Conservation (phyloP, 2,888 invertebrate genomes). For the Diaprepes abbreviatus region DNA sequence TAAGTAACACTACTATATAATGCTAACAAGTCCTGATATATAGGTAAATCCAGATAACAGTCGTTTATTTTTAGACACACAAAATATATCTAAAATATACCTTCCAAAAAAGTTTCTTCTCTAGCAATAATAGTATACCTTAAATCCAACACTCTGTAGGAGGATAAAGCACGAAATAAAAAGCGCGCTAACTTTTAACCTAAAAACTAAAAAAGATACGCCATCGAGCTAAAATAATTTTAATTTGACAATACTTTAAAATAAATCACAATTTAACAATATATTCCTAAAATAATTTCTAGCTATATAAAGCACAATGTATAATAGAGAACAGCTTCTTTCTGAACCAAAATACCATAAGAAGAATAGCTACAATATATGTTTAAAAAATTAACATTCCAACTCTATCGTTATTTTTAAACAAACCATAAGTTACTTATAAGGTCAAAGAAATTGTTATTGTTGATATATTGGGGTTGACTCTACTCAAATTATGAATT, state of each 20-base stretch:
- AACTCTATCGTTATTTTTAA: not conserved
- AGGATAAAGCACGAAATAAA: too few species aligned
- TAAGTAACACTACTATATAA: too few species aligned
- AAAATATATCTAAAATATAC: too few species aligned
- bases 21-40: too few species aligned
- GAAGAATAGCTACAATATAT: not conserved
- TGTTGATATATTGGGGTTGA: too few species aligned
- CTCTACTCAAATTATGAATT: too few species aligned
- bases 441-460: too few species aligned
- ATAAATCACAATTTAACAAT: constrained; percentile 15
- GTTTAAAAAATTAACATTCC: not conserved
- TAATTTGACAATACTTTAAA: constrained; percentile 18
- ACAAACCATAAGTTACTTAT: not conserved
- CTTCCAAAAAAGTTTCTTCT: too few species aligned
- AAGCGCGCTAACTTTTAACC: not conserved
- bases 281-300: not conserved
- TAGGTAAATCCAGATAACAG: too few species aligned
- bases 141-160: too few species aligned
- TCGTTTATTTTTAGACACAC: too few species aligned
- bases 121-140: too few species aligned
- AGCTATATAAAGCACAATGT: constrained; percentile 3
- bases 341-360: not conserved
- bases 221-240: constrained; percentile 5
- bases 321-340: not conserved
- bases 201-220: not conserved